A percentile compares a stretch with the other conserved stretches of the same genome.
Evolutionary conservation across 2,113 vertebrate genomes (phyloP).

Genomic region (Phrynocephalus versicolor): DNA sequence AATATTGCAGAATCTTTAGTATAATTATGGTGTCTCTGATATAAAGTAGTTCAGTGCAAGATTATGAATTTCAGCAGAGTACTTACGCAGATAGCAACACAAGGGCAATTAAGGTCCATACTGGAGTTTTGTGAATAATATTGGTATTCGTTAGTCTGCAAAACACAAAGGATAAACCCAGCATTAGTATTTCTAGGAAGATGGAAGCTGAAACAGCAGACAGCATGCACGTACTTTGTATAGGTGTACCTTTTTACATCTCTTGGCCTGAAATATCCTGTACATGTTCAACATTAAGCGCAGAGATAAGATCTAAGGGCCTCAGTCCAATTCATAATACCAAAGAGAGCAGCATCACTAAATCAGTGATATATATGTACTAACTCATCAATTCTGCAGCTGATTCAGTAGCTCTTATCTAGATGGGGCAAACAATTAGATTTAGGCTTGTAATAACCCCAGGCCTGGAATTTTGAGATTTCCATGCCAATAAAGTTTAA

Average conservation of each 20-base stretch:
- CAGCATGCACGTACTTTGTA: not conserved
- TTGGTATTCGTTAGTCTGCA: conserved; percentile 83
- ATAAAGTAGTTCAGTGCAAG: not conserved
- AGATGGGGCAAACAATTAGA: no score
- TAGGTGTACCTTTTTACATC: not conserved
- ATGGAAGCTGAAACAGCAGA: conserved; percentile 1
- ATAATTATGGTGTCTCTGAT: not conserved
- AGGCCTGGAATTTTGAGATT: no score
- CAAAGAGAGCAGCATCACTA: no score
- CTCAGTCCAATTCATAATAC: no score
- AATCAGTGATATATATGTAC: no score
- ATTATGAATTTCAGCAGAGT: conserved; percentile 30
- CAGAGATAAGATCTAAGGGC: no score
- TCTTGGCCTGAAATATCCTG: not conserved
- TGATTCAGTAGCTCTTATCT: no score
- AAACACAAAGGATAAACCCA: conserved; percentile 56
- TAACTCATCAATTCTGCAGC: no score
- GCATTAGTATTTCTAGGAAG: conserved; percentile 30
- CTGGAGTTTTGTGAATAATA: conserved; percentile 79
- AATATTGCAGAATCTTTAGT: not conserved
- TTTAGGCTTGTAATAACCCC: no score
- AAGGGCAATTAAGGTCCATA: conserved; percentile 81
- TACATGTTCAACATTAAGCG: not conserved
- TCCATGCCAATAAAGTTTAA: no score
- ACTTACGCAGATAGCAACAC: conserved; percentile 82